Base-by-base conservation (phyloP, 2,113 vertebrate species). In the Natator depressus region DNA sequence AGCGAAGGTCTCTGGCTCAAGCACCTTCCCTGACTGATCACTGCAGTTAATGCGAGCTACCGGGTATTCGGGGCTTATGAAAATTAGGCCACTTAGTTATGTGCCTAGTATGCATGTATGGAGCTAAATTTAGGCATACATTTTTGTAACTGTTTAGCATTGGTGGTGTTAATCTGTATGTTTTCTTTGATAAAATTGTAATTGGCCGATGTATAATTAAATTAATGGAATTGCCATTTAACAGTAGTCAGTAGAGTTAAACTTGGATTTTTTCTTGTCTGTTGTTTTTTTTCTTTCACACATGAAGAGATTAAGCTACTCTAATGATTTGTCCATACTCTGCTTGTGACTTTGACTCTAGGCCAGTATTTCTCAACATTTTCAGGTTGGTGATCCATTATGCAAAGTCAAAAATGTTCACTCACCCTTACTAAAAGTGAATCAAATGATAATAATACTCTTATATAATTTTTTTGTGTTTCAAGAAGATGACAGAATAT, bases 1-100 rank as follows among this genome's bases (percentile, higher is more conserved):
- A 42, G 25, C 20, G 31, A 81, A 59, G 53, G 5, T 65, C 13
- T 0, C 31, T 8, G 53, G 4, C 12, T 91, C 4, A 2, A 19
- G 78, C 27, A 55, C 54, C 50, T 91, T 0, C 1, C 20, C 42
- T 82, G 38, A 54, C 25, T 54, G 82, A 54, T 29, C 57, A n/a
- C 72, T 80, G 50, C 42, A 47, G 12, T 79, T 80, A 29, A 38
- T 9, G 13, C 38, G 50, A 35, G 53, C n/a, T 75, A 16, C n/a
- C 24, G 57, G 5, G 31, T 75, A 53, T 46, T 53, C 65, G 14
- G 24, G 14, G 53, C n/a, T 46, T 54, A 29, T 9, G 10, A 59
- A 49, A 87, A 14, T 6, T 1, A 62, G 25, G 27, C 49, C 84
- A 25, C 49, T 10, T 87, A 54, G 25, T 80, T 46, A 81, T 6